Base-by-base conservation (phyloP, 2,888 invertebrate species). In the Thymelicus lineola region DNA sequence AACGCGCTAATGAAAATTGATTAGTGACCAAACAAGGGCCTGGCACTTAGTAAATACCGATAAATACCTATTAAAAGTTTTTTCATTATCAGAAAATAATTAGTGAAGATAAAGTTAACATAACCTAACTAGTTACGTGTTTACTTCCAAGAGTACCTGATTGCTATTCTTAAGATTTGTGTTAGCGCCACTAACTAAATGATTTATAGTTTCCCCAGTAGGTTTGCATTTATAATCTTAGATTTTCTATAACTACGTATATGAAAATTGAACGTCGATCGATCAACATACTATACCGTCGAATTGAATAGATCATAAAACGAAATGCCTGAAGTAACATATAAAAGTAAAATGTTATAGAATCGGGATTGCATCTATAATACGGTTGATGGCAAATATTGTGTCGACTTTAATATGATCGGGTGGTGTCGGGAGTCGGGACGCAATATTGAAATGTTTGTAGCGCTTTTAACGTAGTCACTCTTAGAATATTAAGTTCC, bases 301-400 rank as follows among this genome's bases (percentile, higher is more conserved):
- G 20, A 53, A 53, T 53, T 53, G 20, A 17, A 53, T 53, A 20
- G 53, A 5, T 53, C 53, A 53, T 53, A 53, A 53, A 53, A 53
- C 53, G 20, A 36, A 36, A 50, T 15, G 10, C 20, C 36, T 36
- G 50, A 35, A 62, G 20, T 50, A 5, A 14, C 17, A 7, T 48
- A 48, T 62, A 28, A 28, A 62, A 62, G 36, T 48, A 50, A 62
- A 48, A 15, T 50, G 15, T 50, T 36, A 50, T 35, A 36, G 35
- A 15, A 50, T 50, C 46, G 5, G 10, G 48, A 36, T 62, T 36
- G 36, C 48, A 35, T 36, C 36, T 62, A 62, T 62, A 62, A 62
- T 50, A 50, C 50, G 62, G 62, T 62, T 63, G 50, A 35, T 36
- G 35, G 62, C 63, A 63, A 50, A 63, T 17, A 50, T 15, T 38